A percentile compares a stretch with the other conserved stretches of the same genome.
Conservation (phyloP, 2,888 invertebrate genomes). For the Chrysolina haemoptera region DNA sequence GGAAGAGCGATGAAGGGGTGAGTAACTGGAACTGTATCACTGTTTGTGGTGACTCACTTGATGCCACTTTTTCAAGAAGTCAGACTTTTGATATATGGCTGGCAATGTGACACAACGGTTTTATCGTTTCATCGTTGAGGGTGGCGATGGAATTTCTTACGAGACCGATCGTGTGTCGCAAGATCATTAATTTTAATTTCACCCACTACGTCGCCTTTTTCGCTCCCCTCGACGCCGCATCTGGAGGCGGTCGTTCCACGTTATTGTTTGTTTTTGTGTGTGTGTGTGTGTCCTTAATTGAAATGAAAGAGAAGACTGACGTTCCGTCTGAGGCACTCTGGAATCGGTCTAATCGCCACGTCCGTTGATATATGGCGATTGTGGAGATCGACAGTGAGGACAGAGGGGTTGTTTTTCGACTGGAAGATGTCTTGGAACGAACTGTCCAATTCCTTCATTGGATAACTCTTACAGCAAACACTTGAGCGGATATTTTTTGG, state of each 20-base stretch:
- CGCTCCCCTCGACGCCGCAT: not conserved
- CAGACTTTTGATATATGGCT: too few relatives aligned
- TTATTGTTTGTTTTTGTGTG: constrained; percentile 37
- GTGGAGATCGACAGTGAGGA: not conserved
- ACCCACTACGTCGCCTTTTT: not conserved
- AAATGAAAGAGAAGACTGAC: constrained; percentile 21
- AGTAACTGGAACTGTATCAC: too few relatives aligned
- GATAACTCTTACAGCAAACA: not conserved
- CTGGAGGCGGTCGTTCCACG: constrained; percentile 25
- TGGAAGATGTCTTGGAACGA: not conserved
- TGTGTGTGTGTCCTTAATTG: constrained; percentile 16
- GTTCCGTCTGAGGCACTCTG: not conserved
- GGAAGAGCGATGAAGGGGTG: too few relatives aligned
- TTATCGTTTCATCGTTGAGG: not conserved
- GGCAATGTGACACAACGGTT: not conserved
- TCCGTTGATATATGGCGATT: not conserved
- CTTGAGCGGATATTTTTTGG: too few relatives aligned
- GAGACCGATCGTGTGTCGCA: not conserved
- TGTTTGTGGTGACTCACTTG: too few relatives aligned
- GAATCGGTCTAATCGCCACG: not conserved
- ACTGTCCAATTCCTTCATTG: not conserved
- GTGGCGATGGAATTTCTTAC: not conserved
- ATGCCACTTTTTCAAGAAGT: too few relatives aligned
- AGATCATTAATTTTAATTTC: constrained; percentile 18
- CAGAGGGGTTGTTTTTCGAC: constrained; percentile 2